Evolutionary conservation across 2,888 invertebrate genomes (phyloP).

Genomic region (Villa cingulata): DNA sequence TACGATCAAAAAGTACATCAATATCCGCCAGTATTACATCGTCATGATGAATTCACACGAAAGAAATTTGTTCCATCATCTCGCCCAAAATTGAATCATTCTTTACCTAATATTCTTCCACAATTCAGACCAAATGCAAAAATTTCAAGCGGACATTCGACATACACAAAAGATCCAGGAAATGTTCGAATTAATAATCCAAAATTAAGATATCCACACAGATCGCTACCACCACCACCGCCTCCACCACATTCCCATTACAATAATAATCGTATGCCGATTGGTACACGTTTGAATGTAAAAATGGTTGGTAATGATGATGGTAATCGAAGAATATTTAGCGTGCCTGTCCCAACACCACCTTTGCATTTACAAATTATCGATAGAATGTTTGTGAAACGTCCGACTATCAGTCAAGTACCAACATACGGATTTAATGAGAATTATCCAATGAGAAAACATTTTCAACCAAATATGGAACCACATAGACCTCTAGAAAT

Average conservation of each 20-base stretch:
- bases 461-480: neutral
- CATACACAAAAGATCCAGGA: conserved; percentile 29
- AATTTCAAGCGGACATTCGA: conserved; percentile 36
- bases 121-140: conserved; percentile 57
- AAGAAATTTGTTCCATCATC: neutral
- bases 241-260: conserved; percentile 19
- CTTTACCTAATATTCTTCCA: conserved; percentile 53
- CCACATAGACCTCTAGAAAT: conserved; percentile 23
- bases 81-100: conserved; percentile 1
- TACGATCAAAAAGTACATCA: neutral
- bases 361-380: conserved; percentile 17
- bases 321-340: conserved; percentile 30
- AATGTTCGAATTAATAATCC: conserved; percentile 26
- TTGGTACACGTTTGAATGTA: neutral
- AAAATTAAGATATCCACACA: conserved; percentile 16
- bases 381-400: conserved; percentile 23
- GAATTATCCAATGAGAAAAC: neutral
- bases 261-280: neutral
- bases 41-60: conserved; percentile 10
- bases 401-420: conserved; percentile 14
- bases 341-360: conserved; percentile 21
- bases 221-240: conserved; percentile 19
- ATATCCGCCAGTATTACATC: neutral
- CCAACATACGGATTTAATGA: neutral
- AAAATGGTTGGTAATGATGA: conserved; percentile 13